phyloP scores from a whole-genome alignment of 2,797 vertebrate species.

The Pteropus rufus region DNA sequence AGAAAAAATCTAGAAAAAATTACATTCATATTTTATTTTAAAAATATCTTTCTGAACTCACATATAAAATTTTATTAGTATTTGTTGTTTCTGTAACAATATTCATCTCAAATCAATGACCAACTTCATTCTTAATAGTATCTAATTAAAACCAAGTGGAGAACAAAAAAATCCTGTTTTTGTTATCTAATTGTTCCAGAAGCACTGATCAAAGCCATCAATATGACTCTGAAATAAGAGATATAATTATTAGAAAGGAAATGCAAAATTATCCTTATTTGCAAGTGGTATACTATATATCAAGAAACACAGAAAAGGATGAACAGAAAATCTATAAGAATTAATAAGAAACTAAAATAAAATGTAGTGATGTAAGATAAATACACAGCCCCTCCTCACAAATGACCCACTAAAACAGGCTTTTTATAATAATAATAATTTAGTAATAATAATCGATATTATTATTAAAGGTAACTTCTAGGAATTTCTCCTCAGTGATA shows the following conservation, averaged over 20 bases:
- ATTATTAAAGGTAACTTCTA: background rate
- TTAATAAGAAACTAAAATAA: background rate
- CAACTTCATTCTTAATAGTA: background rate
- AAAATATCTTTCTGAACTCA: background rate
- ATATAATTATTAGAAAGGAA: background rate
- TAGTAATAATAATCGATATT: background rate
- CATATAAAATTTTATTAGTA: background rate
- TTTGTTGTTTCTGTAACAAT: background rate
- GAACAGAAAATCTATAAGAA: background rate
- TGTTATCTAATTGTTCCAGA: constrained; percentile 3
- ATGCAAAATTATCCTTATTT: constrained; percentile 16
- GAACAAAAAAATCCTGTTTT: background rate
- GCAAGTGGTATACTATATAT: background rate
- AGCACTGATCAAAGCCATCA: background rate
- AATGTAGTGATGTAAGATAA: background rate
- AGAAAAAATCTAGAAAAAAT: background rate
- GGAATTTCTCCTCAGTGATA: background rate
- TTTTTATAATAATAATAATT: background rate
- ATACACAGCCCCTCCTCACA: background rate
- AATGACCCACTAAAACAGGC: background rate
- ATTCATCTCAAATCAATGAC: background rate
- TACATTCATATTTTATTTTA: background rate
- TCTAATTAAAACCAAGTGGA: constrained; percentile 33
- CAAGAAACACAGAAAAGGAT: background rate
- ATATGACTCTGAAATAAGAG: background rate